Evolutionary conservation across 2,113 vertebrate genomes (phyloP).

Genomic region (Neodon shergylaensis): DNA sequence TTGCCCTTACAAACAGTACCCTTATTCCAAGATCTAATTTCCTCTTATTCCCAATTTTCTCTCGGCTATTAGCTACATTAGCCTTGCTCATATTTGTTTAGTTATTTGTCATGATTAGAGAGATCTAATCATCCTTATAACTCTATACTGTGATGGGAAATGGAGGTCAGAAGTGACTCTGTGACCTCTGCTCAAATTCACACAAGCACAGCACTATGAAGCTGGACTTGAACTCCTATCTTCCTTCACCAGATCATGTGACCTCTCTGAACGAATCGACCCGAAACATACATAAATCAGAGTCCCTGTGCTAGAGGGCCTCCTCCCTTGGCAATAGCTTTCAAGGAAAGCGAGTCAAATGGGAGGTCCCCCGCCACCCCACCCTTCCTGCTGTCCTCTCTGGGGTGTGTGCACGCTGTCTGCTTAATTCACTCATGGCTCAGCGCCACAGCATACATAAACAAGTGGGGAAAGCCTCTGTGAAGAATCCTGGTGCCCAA

Average conservation of each 20-base stretch:
- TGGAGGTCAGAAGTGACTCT: not conserved
- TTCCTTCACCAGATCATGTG: not conserved
- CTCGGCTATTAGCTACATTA: not conserved
- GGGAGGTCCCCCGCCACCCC: not conserved
- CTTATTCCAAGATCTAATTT: not conserved
- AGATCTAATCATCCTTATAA: not conserved
- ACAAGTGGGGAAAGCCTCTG: conserved; percentile 78
- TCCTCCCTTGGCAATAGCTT: conserved; percentile 34
- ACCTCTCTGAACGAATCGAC: not conserved
- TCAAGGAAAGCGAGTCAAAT: conserved; percentile 67
- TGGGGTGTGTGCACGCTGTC: not conserved
- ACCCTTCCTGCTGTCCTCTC: conserved; percentile 5
- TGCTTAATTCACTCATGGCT: conserved; percentile 74
- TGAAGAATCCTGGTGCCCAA: conserved; percentile 76
- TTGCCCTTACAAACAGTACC: not conserved
- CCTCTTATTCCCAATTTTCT: not conserved
- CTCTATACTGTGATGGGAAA: not conserved
- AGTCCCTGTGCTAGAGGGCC: not conserved
- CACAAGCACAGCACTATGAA: not conserved
- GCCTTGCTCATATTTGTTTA: not conserved
- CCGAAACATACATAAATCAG: not conserved
- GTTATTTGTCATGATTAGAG: not conserved
- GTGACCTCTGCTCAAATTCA: not conserved
- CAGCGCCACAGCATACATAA: conserved; percentile 68
- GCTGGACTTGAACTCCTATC: not conserved